phyloP scores from a whole-genome alignment of 2,113 vertebrate species.

The Chloroceryle aenea region DNA sequence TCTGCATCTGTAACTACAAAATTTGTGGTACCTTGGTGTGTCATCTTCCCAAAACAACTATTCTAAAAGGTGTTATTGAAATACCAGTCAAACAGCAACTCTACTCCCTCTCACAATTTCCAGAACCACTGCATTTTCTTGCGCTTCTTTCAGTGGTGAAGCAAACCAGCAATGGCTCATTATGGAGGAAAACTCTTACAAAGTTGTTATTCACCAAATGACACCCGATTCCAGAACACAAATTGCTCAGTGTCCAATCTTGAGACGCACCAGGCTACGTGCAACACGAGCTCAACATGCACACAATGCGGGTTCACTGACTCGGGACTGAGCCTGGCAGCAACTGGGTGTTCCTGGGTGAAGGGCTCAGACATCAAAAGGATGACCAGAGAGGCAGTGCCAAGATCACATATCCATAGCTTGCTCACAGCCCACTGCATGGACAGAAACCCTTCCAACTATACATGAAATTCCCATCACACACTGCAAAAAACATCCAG shows the following conservation, averaged over 20 bases:
- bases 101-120: not conserved
- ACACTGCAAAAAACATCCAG: not conserved
- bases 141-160: not conserved
- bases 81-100: not conserved
- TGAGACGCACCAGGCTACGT: not conserved
- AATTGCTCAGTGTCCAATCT: not conserved
- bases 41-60: not conserved
- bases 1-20: not conserved
- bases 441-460: not conserved
- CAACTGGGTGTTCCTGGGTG: not conserved
- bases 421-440: not conserved
- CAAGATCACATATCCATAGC: not conserved
- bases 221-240: not conserved
- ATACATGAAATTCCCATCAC: not conserved
- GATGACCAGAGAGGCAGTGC: not conserved
- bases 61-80: not conserved
- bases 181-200: not conserved
- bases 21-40: not conserved
- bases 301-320: no score
- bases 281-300: not conserved
- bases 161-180: not conserved
- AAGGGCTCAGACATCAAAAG: not conserved
- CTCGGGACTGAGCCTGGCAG: not conserved
- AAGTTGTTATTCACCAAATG: not conserved
- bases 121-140: not conserved